Evolutionary conservation across 2,113 vertebrate species (phyloP), one percentile per base, ranked within the genome.

Genomic region (Sterrhoptilus dennistouni): DNA sequence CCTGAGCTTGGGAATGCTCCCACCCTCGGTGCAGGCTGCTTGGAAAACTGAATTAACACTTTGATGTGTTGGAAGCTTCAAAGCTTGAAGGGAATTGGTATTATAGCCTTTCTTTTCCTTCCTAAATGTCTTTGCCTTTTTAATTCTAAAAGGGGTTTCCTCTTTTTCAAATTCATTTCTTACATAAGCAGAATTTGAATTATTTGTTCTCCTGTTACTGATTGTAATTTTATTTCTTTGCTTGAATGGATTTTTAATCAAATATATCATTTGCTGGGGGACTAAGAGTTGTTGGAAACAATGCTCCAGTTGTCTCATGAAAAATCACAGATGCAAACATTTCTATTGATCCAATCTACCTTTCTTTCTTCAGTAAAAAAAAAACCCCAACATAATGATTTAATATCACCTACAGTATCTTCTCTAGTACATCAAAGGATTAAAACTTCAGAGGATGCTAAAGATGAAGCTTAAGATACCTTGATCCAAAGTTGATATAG

Each of bases 361-460:
- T 90, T 75, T 36, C 60, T 81, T 75, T 82, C 61, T 72, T 77
- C 44, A 68, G 52, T 60, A 36, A n/a, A 87, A 56, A 50, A 60
- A 69, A 9, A 6, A 18, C 2, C 7, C 7, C 72, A 5, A 16
- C 36, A 76, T 40, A 56, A 36, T 69, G 50, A 50, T 83, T 88
- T 86, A 88, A 59, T 74, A 29, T 44, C 79, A 82, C 25, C 66
- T 69, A 47, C 44, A 84, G 3, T 75, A 71, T 85, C 77, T 95
- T 36, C 53, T 85, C 18, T 33, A 36, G 35, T 83, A 63, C 42
- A 86, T 79, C 85, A 87, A 76, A 92, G 75, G 82, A 90, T 87
- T 93, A 89, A 89, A 91, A 64, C 80, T 92, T 90, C 83, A 94
- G 71, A 89, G 90, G 49, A 76, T 80, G 44, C 80, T 91, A 54